Evolutionary conservation across 2,113 vertebrate genomes (phyloP).

Genomic region (Nymphicus hollandicus): DNA sequence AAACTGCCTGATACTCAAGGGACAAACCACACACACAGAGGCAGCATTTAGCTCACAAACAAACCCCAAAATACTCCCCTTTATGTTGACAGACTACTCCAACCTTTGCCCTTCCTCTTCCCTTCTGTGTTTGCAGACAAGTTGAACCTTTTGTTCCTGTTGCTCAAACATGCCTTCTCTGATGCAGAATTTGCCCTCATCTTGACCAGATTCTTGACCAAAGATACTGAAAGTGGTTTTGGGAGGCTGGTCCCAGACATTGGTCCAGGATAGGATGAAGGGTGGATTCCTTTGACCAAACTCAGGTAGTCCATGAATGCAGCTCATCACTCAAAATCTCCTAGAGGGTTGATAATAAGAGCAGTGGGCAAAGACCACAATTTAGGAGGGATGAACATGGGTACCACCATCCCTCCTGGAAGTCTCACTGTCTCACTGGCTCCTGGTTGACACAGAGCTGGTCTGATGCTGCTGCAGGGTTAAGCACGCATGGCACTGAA

Average conservation of each 20-base stretch:
- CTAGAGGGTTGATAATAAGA: neutral
- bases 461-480: accelerated
- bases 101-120: neutral
- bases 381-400: neutral
- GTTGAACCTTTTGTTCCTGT: neutral
- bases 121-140: neutral
- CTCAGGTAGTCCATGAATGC: neutral
- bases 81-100: neutral
- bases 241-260: neutral
- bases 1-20: neutral
- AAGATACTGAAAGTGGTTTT: neutral
- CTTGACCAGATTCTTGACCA: neutral
- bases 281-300: neutral
- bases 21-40: neutral
- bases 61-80: neutral
- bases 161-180: neutral
- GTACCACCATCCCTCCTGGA: neutral
- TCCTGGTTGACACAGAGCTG: neutral
- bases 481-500: neutral
- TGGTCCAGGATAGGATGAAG: neutral
- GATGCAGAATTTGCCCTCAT: neutral
- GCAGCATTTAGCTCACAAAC: neutral
- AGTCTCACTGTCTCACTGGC: accelerated
- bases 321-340: neutral
- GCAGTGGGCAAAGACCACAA: neutral